phyloP scores from a whole-genome alignment of 1,140 invertebrate species.

The Drosophila micromelanica region DNA sequence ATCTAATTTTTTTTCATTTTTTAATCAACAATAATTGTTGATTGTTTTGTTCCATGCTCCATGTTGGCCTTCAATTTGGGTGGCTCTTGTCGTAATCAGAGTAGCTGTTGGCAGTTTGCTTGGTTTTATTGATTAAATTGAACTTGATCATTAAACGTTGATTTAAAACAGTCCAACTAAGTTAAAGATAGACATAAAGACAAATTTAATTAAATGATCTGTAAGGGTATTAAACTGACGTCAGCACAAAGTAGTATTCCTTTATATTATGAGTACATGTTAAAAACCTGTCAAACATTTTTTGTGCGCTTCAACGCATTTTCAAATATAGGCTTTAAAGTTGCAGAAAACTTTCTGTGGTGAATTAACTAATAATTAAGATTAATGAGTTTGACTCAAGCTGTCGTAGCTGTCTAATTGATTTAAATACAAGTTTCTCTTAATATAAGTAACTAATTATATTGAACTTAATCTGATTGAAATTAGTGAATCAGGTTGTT shows the following conservation, averaged over 20 bases:
- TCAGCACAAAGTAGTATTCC: too few species aligned
- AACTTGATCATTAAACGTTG: too few species aligned
- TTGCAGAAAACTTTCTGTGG: slow-evolving; percentile 36
- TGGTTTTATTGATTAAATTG: not conserved
- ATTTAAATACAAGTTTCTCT: slow-evolving; percentile 30
- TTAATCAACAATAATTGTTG: slow-evolving; percentile 38
- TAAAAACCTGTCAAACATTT: not conserved
- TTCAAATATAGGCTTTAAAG: slow-evolving; percentile 1
- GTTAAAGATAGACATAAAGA: too few species aligned
- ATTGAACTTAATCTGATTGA: slow-evolving; percentile 27
- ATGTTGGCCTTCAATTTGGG: slow-evolving; percentile 23
- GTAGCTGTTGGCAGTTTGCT: slow-evolving; percentile 14
- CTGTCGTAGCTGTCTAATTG: slow-evolving; percentile 24
- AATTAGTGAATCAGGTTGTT: not conserved
- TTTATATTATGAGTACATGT: too few species aligned
- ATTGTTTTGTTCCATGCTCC: slow-evolving; percentile 54
- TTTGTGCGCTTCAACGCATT: slow-evolving; percentile 3
- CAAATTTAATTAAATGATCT: too few species aligned
- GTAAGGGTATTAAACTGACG: too few species aligned
- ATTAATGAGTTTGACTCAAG: slow-evolving; percentile 41
- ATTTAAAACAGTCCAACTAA: too few species aligned
- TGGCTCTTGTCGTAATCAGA: not conserved
- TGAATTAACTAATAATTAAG: slow-evolving; percentile 39
- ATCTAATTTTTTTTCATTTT: slow-evolving; percentile 25
- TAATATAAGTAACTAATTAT: slow-evolving; percentile 26